These are phyloP conservation scores for Margarornis squamiger DNA, from an alignment of 2,797 vertebrate genomes.

Conservation along the genomic window DNA sequence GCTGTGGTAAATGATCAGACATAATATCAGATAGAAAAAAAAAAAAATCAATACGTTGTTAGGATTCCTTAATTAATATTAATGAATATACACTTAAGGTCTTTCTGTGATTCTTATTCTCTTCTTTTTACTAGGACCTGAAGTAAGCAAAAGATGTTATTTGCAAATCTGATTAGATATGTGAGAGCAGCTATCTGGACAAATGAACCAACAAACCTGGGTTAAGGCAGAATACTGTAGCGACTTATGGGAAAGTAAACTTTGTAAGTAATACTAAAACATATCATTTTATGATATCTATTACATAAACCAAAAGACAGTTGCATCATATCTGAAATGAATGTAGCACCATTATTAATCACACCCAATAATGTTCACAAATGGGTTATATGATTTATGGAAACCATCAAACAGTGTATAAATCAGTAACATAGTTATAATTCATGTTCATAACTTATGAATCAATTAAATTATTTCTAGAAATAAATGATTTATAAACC, in stretches of 20 bases:
- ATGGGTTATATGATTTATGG: conserved; percentile 14
- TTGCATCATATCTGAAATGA: background rate
- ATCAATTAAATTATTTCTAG: conserved; percentile 7
- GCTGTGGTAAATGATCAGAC: background rate
- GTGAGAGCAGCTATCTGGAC: background rate
- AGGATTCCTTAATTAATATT: background rate
- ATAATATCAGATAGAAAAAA: background rate
- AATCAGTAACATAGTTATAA: conserved; percentile 11
- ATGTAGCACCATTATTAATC: background rate
- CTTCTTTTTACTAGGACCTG: background rate
- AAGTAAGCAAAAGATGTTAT: background rate
- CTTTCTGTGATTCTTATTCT: background rate
- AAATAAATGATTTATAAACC: conserved; percentile 15
- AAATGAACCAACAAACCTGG: background rate
- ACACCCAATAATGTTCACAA: background rate
- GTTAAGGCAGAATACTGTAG: background rate
- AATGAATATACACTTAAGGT: background rate
- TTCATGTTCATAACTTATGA: conserved; percentile 16
- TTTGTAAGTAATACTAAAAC: background rate
- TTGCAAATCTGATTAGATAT: background rate
- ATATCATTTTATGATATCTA: background rate
- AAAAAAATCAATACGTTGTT: background rate
- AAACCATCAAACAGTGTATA: conserved; percentile 25
- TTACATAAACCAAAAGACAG: background rate
- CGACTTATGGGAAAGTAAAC: background rate